phyloP scores from a whole-genome alignment of 2,113 vertebrate species.

The Pedionomus torquatus region DNA sequence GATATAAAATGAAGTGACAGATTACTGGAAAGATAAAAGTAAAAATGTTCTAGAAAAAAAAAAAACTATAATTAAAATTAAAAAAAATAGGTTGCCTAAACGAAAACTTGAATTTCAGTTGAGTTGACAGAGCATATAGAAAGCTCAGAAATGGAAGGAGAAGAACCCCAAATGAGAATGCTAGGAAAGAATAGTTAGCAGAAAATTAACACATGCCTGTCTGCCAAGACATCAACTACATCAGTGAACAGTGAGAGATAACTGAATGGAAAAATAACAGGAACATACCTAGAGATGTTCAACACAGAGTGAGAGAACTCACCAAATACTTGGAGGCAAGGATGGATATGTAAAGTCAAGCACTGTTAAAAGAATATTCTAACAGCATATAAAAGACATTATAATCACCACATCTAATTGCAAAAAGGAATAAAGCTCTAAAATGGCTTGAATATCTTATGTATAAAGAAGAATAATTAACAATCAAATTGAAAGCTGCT shows the following conservation, averaged over 20 bases:
- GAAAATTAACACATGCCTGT: not conserved
- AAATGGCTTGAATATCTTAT: constrained; percentile 27
- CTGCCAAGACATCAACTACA: not conserved
- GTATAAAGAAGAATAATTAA: constrained; percentile 45
- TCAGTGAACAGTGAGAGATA: constrained; percentile 1
- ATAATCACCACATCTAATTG: constrained; percentile 40
- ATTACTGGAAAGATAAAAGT: not conserved
- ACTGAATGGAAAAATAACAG: not conserved
- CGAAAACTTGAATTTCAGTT: not conserved
- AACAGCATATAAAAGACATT: constrained; percentile 26
- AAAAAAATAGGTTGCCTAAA: not conserved
- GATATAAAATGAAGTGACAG: not conserved
- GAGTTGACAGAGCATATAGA: not conserved
- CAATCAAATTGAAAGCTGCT: constrained; percentile 37
- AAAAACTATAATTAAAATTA: not conserved
- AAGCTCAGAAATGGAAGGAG: not conserved
- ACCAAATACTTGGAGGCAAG: not conserved
- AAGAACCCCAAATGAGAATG: not conserved
- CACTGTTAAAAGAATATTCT: constrained; percentile 28
- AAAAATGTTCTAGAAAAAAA: not conserved
- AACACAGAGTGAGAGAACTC: not conserved
- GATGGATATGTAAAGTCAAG: constrained; percentile 33
- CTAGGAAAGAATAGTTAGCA: not conserved
- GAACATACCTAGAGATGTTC: not conserved
- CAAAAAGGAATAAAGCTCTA: constrained; percentile 41